A percentile compares a stretch with the other conserved stretches of the same genome.
These are phyloP conservation scores for Ganaspis sp. DNA, from an alignment of 1,140 invertebrate genomes.

Conservation along the genomic window DNA sequence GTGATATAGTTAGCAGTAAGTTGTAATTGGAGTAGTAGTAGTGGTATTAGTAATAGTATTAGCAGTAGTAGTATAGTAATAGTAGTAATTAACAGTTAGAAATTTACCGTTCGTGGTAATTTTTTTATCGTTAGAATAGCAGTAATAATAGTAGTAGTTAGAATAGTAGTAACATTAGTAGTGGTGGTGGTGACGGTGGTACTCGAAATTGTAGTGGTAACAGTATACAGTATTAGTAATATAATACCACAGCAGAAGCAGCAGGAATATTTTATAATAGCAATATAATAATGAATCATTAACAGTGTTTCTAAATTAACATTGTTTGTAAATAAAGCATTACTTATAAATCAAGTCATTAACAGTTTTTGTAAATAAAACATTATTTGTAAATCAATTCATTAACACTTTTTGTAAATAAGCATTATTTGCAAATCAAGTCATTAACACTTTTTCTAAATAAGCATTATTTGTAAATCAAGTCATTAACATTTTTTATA, in stretches of 20 bases:
- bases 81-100: constrained; percentile 47
- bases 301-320: no score
- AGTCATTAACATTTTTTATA: no score
- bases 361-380: no score
- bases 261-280: constrained; percentile 1
- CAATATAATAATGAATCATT: not conserved
- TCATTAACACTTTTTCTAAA: no score
- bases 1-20: constrained; percentile 44
- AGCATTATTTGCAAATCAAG: no score
- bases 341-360: no score
- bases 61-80: constrained; percentile 16
- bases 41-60: constrained; percentile 14
- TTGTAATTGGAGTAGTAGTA: not conserved
- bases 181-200: constrained; percentile 65
- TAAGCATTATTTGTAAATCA: no score
- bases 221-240: constrained; percentile 55
- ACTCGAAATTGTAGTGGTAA: constrained; percentile 39
- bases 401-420: no score
- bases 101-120: constrained; percentile 12
- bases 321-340: no score
- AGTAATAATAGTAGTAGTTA: constrained; percentile 55
- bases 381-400: no score
- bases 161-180: constrained; percentile 60
- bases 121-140: constrained; percentile 50
- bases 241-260: constrained; percentile 53